Evolutionary conservation across 2,797 vertebrate genomes (phyloP).

Genomic region (Podarcis lilfordi): DNA sequence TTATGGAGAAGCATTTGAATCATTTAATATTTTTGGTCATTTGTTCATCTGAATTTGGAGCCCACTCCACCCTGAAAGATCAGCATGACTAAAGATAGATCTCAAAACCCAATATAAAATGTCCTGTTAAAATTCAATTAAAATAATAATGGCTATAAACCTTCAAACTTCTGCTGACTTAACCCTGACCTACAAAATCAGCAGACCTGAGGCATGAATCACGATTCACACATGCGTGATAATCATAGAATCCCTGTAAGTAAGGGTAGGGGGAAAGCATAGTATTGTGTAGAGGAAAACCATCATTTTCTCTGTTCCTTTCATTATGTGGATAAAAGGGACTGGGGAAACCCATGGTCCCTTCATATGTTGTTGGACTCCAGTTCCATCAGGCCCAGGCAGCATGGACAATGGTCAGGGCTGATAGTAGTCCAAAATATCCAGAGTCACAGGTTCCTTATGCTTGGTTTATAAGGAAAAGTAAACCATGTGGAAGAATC

Average conservation of each 20-base stretch:
- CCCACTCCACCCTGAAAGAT: not conserved
- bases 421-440: too few species aligned
- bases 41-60: constrained; percentile 9
- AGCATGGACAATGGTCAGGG: too few species aligned
- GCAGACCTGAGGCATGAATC: not conserved
- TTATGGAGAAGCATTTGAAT: not conserved
- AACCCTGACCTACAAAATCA: not conserved
- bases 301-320: not conserved
- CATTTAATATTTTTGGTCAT: constrained; percentile 6
- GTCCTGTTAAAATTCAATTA: constrained; percentile 10
- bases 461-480: not conserved
- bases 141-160: constrained; percentile 10
- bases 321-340: not conserved
- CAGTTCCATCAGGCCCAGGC: too few species aligned
- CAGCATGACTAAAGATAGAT: not conserved
- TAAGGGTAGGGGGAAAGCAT: not conserved
- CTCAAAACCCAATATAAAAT: not conserved
- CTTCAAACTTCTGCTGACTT: not conserved
- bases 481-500: not conserved
- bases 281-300: not conserved
- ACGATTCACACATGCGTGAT: not conserved
- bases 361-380: too few species aligned
- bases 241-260: not conserved
- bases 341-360: not conserved
- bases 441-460: not conserved